Base-by-base conservation (phyloP, 2,113 vertebrate genomes). In the Tursiops truncatus region DNA sequence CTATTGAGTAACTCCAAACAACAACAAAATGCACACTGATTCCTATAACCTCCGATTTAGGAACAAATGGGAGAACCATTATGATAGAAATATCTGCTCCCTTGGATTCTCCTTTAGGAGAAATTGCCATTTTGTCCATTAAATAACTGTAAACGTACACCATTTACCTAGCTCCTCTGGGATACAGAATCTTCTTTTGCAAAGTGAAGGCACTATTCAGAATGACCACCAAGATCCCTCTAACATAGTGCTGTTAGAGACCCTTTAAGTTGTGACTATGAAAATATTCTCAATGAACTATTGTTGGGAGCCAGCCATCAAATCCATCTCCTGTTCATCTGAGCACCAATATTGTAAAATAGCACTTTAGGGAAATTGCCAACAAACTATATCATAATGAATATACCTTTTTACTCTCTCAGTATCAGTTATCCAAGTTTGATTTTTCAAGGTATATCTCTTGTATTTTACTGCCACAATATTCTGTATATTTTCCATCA, bases 251-350 rank as follows among this genome's bases (percentile, higher is more conserved):
- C 71, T 81, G 33, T 79, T 89, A 95, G 47, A 83, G 31, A 33
- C 23, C 47, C 21, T 96, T 96, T 96, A 80, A 70, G n/a, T 20
- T 33, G 38, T 73, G 79, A 92, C 90, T 56, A 68, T 81, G 70
- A 76, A 86, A 91, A 94, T 25, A 81, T 25, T 68, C 14, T n/a
- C 53, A 85, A 13, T 87, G 76, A 88, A 58, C 28, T 88, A 8
- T 60, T 71, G 14, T 80, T 88, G 84, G 50, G 80, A 91, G 36
- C 15, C 53, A 88, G 80, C 56, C 90, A 74, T 77, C 38, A 77
- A 92, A 93, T 50, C 21, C 23, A 73, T 56, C 41, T 94, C 58
- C 67, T 88, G 53, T 91, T 96, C 28, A 31, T 92, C 20, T 50
- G 26, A 56, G 20, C 3, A 47, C 28, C 21, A 71, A 4, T 53